These are phyloP conservation scores for Planococcus citri DNA, from an alignment of 1,140 invertebrate species.

Conservation along the genomic window DNA sequence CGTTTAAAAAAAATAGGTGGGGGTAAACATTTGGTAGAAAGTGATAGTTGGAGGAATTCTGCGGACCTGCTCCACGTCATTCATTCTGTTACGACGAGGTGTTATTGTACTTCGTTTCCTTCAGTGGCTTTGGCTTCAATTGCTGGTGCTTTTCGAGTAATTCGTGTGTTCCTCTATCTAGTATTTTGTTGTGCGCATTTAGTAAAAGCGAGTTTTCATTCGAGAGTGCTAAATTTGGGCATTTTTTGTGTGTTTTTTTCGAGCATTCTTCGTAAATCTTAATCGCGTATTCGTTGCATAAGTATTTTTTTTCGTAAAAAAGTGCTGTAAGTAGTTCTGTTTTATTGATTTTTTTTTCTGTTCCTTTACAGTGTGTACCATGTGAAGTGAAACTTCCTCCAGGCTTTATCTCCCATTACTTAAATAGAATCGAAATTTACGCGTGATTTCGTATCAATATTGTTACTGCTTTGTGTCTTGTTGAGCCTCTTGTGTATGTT, in stretches of 20 bases:
- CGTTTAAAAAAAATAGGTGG: not conserved
- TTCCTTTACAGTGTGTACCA: not conserved
- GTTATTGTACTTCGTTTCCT: not conserved
- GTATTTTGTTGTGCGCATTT: not conserved
- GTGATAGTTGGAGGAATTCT: not conserved
- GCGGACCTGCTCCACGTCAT: not conserved
- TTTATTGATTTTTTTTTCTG: not conserved
- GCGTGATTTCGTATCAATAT: not conserved
- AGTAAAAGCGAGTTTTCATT: no score
- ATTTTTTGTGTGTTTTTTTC: no score
- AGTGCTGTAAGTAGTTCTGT: not conserved
- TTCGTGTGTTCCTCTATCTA: not conserved
- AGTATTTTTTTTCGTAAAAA: not conserved
- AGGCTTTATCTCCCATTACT: not conserved
- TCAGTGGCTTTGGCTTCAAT: no score
- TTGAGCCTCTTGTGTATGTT: not conserved
- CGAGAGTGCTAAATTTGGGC: no score
- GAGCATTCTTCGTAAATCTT: not conserved
- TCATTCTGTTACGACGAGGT: not conserved
- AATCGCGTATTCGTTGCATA: not conserved
- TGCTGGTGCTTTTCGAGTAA: not conserved
- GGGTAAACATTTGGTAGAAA: conserved; percentile 15
- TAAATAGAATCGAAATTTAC: not conserved
- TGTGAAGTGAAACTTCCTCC: conserved; percentile 3
- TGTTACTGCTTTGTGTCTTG: not conserved